Conservation (phyloP, 2,888 invertebrate genomes). For the Synergus japonicus region DNA sequence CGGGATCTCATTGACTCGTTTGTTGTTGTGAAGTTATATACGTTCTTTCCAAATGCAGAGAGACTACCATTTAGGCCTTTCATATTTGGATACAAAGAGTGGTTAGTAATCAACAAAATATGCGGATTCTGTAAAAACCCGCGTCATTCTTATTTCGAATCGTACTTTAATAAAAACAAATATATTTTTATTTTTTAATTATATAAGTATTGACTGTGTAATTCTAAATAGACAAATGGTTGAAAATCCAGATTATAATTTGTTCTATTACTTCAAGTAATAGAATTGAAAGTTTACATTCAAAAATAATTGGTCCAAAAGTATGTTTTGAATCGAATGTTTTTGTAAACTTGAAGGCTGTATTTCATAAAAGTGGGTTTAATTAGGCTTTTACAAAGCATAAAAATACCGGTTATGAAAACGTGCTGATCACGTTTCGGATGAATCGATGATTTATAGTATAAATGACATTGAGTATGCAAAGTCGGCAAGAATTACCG, state of each 20-base stretch:
- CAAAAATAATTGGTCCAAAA: not conserved
- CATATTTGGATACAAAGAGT: conserved; percentile 2
- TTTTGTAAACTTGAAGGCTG: not conserved
- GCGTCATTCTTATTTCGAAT: not conserved
- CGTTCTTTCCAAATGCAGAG: conserved; percentile 24
- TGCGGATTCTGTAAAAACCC: not conserved
- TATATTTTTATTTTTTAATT: no score
- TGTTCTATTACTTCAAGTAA: no score
- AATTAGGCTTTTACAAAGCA: not conserved
- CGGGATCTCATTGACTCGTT: conserved; percentile 16
- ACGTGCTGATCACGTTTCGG: not conserved
- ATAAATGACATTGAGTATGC: conserved; percentile 15
- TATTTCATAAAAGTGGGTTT: not conserved
- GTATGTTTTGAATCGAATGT: not conserved
- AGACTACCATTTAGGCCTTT: conserved; percentile 8
- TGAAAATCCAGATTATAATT: no score
- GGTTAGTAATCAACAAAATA: conserved; percentile 4
- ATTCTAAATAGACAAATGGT: no score
- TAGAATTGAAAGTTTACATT: no score
- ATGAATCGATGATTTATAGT: not conserved
- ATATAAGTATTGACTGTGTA: no score
- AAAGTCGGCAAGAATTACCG: conserved; percentile 14
- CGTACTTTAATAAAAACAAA: no score
- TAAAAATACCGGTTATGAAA: not conserved
- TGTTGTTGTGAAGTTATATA: not conserved